Evolutionary conservation across 2,113 vertebrate genomes (phyloP).

Genomic region (Oryzias woworae): DNA sequence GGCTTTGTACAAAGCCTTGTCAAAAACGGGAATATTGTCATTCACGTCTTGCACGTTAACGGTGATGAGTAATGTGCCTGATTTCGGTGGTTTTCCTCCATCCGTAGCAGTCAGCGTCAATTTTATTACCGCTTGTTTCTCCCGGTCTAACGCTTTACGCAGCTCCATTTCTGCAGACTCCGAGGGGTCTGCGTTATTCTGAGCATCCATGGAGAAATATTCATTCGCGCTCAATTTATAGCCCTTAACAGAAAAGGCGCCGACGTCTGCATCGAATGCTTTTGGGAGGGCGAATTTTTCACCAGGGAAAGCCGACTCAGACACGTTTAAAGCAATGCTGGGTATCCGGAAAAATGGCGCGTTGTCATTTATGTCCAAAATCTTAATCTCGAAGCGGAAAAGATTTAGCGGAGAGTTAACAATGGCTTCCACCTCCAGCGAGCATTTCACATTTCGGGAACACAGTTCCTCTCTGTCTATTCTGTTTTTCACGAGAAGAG

Average conservation of each 20-base stretch:
- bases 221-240: constrained; percentile 76
- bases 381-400: constrained; percentile 76
- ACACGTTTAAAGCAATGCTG: constrained; percentile 66
- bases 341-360: constrained; percentile 74
- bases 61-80: constrained; percentile 63
- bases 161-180: constrained; percentile 69
- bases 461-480: constrained; percentile 83
- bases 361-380: constrained; percentile 86
- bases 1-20: constrained; percentile 71
- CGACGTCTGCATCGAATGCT: constrained; percentile 68
- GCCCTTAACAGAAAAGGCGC: constrained; percentile 57
- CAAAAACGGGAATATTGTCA: constrained; percentile 76
- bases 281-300: constrained; percentile 65
- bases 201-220: constrained; percentile 73
- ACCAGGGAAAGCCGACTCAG: constrained; percentile 61
- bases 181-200: constrained; percentile 60
- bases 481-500: constrained; percentile 77
- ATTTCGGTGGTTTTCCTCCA: constrained; percentile 73
- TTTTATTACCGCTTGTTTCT: constrained; percentile 61
- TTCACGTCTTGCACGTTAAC: constrained; percentile 74
- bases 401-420: constrained; percentile 79
- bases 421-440: constrained; percentile 80
- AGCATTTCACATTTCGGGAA: constrained; percentile 69
- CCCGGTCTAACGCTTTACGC: constrained; percentile 73
- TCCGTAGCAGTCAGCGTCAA: constrained; percentile 71